These are phyloP conservation scores for Chloroceryle aenea DNA, from an alignment of 2,113 vertebrate species.

Conservation along the genomic window DNA sequence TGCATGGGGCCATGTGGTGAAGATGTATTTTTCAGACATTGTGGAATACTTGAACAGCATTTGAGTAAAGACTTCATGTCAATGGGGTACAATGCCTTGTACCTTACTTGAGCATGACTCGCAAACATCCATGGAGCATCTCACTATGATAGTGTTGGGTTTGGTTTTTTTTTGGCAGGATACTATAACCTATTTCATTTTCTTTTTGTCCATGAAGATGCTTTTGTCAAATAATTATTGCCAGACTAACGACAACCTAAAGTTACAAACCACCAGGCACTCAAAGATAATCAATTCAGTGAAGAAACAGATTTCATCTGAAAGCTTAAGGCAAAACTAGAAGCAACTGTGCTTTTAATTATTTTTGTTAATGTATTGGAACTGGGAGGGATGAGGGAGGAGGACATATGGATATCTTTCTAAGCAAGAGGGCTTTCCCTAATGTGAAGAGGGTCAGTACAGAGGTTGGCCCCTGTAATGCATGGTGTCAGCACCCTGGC, in stretches of 20 bases:
- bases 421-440: neutral
- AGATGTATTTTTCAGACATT: neutral
- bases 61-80: neutral
- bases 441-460: rapidly evolving
- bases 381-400: neutral
- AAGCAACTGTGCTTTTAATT: neutral
- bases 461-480: rapidly evolving
- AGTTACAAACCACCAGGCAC: constrained; percentile 9
- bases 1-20: neutral
- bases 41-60: neutral
- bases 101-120: neutral
- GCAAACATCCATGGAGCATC: neutral
- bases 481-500: neutral
- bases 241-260: constrained; percentile 7
- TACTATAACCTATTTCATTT: neutral
- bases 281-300: constrained; percentile 1
- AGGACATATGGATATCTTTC: neutral
- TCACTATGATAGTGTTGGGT: neutral
- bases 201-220: neutral
- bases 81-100: neutral
- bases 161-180: neutral
- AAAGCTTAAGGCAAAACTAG: constrained; percentile 33
- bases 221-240: neutral
- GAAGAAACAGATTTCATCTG: constrained; percentile 23
- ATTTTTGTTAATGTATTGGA: neutral